Evolutionary conservation across 2,113 vertebrate genomes (phyloP), one percentile per base, ranked within the genome.

Genomic region (Brienomyrus longianalis): DNA sequence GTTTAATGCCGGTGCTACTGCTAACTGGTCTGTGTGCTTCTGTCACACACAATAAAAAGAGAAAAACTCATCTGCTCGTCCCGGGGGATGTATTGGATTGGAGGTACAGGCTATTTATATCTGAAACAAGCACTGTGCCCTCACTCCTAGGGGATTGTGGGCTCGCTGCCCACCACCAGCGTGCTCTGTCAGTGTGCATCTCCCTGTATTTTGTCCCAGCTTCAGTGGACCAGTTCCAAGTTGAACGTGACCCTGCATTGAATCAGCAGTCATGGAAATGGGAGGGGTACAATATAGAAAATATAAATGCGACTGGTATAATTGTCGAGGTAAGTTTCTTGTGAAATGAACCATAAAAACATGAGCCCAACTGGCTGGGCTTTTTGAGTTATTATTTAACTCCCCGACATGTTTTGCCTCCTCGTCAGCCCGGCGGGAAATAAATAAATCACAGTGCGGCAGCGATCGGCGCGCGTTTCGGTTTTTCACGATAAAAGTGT

Each of bases 361-460:
- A 17, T n/a, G 13, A 77, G 27, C 48, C n/a, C 23, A 45, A 89
- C 19, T 35, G 88, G 74, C 74, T 10, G 2, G 48, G 31, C 17
- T 27, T 51, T 50, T 9, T 3, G 45, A 13, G 35, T 56, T 83
- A 83, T 51, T 54, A 35, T 43, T 89, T 77, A 89, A 89, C 80
- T 83, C 21, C 50, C 17, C 50, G 5, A 83, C 70, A 83, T 5
- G 6, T 74, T 39, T 39, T 35, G 48, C n/a, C 47, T 48, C 31
- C 17, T 45, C 31, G 50, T 13, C 13, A 50, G 48, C 48, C 8
- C 19, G 21, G 17, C 50, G 9, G 51, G 74, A 54, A 83, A 89
- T 54, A 66, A 89, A 83, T 89, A 83, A 83, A 50, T 56, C 31
- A 52, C 51, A 83, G 88, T 31, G 4, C 88, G 31, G 59, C 48